Percentiles rank a stretch among this genome's conserved stretches.
Conservation (phyloP, 2,113 vertebrate genomes). For the Arenaria interpres region DNA sequence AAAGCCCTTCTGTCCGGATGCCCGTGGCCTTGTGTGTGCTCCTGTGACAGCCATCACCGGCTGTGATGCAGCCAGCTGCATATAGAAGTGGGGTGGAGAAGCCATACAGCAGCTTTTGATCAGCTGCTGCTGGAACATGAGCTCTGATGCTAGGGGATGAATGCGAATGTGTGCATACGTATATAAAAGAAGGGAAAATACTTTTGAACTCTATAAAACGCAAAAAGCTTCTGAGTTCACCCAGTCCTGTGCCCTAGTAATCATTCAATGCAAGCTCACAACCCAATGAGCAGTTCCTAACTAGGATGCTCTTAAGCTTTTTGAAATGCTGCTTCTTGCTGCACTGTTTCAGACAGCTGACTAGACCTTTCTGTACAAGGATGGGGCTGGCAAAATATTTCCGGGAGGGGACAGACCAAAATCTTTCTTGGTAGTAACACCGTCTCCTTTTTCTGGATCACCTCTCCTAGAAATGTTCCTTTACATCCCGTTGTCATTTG, state of each 20-base stretch:
- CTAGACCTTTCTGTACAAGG: neutral
- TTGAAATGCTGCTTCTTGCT: neutral
- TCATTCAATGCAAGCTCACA: neutral
- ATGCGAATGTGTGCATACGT: neutral
- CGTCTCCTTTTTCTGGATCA: neutral
- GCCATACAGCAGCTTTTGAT: neutral
- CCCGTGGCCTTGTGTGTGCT: accelerated
- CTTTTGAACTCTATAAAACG: neutral
- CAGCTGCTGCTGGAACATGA: neutral
- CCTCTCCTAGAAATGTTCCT: neutral
- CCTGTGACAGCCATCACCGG: accelerated
- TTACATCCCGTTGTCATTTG: neutral
- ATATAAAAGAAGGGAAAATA: neutral
- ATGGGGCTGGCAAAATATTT: neutral
- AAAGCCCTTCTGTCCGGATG: neutral
- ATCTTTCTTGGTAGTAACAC: neutral
- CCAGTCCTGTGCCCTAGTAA: neutral
- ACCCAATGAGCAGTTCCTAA: neutral
- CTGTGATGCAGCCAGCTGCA: neutral
- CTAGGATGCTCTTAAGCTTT: neutral
- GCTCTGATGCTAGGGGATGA: neutral
- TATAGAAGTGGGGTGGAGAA: neutral
- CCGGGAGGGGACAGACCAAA: neutral
- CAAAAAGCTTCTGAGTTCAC: neutral
- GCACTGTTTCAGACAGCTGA: neutral